phyloP scores from a whole-genome alignment of 2,113 vertebrate genomes.

The Nothocercus nigrocapillus region DNA sequence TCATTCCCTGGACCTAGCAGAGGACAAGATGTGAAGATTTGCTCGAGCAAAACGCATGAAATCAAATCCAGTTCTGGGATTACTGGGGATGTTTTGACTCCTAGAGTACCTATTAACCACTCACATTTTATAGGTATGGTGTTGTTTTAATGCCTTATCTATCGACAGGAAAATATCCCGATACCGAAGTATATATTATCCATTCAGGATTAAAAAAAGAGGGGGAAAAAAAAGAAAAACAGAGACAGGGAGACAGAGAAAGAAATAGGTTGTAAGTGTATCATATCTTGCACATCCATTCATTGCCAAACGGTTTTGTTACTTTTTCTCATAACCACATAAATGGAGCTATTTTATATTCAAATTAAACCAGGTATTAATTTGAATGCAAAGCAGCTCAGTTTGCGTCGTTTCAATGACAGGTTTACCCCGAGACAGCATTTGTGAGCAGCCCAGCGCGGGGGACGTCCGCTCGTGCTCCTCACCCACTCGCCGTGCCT shows the following conservation, averaged over 20 bases:
- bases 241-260: not conserved
- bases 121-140: slow-evolving; percentile 46
- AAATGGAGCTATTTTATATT: slow-evolving; percentile 85
- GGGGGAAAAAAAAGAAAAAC: not conserved
- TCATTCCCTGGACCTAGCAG: slow-evolving; percentile 48
- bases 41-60: slow-evolving; percentile 21
- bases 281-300: slow-evolving; percentile 81
- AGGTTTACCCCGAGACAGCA: slow-evolving; percentile 78
- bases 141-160: slow-evolving; percentile 70
- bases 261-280: slow-evolving; percentile 70
- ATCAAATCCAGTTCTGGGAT: slow-evolving; percentile 45
- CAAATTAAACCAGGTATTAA: slow-evolving; percentile 84
- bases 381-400: slow-evolving; percentile 84
- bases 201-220: slow-evolving; percentile 69
- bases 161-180: slow-evolving; percentile 63
- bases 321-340: slow-evolving; percentile 74
- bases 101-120: slow-evolving; percentile 51
- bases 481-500: slow-evolving; percentile 55
- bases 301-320: slow-evolving; percentile 73
- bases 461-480: slow-evolving; percentile 43
- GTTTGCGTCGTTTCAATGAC: slow-evolving; percentile 74
- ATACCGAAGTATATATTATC: slow-evolving; percentile 60
- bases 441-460: slow-evolving; percentile 54
- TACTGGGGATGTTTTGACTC: slow-evolving; percentile 64
- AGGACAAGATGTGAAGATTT: slow-evolving; percentile 63